Conservation (phyloP, 2,888 invertebrate genomes). For the Oscheius sp. region DNA sequence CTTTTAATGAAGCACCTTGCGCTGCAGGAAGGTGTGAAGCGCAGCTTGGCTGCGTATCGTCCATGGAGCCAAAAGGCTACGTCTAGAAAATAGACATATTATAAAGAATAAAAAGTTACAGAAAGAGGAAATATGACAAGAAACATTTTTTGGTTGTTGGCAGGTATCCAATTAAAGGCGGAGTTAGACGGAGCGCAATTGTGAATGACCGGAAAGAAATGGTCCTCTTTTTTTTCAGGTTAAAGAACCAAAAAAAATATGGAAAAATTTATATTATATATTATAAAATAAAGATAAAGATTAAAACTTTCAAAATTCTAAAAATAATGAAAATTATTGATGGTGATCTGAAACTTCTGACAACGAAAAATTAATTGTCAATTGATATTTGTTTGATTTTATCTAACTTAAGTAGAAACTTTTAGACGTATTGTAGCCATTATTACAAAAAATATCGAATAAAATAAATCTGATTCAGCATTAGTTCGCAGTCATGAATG, state of each 20-base stretch:
- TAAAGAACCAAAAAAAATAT: not conserved
- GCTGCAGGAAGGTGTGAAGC: conserved; percentile 18
- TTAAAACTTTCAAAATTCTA: too few relatives aligned
- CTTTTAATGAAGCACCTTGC: conserved; percentile 17
- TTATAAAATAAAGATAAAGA: too few relatives aligned
- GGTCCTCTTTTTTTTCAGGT: not conserved
- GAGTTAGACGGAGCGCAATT: not conserved
- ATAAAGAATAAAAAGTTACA: conserved; percentile 4
- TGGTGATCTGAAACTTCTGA: too few relatives aligned
- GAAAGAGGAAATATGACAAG: not conserved
- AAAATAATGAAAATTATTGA: too few relatives aligned
- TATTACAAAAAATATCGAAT: too few relatives aligned
- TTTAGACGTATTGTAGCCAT: not conserved
- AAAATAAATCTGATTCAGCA: too few relatives aligned
- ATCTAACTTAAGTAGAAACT: too few relatives aligned
- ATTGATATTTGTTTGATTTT: too few relatives aligned
- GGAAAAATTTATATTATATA: not conserved
- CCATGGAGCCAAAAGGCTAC: conserved; percentile 1
- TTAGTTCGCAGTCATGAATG: too few relatives aligned
- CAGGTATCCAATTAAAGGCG: conserved; percentile 5
- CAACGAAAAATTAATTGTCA: too few relatives aligned
- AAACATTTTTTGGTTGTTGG: conserved; percentile 13
- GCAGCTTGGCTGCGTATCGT: conserved; percentile 20
- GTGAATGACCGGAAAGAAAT: not conserved
- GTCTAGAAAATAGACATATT: not conserved